Base-by-base conservation (phyloP, 1,140 invertebrate genomes). In the Cotesia typhae region DNA sequence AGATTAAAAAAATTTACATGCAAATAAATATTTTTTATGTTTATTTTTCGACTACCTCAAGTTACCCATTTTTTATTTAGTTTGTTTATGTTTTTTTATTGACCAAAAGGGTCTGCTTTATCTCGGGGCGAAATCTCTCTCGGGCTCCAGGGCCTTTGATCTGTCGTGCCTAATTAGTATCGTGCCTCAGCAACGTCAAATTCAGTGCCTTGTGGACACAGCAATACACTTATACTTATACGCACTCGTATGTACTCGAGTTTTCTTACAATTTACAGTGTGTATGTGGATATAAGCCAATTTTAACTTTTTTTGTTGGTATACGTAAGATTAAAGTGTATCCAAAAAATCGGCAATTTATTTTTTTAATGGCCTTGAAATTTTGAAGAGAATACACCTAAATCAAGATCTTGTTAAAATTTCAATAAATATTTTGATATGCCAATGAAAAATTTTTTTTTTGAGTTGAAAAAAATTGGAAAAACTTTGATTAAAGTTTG, bases 111-210 rank as follows among this genome's bases (percentile, higher is more conserved):
- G 60, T 38, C 37, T 37, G 0, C 37, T 63, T 63, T 37, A 63
- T 63, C 60, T 37, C 37, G 37, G 14, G 10, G 64, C 38, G 64
- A 69, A 73, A 73, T 73, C 66, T 73, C 17, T 20, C 37, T 37
- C 10, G 35, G 60, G 35, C 60, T 63, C 53, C 55, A 69, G 67
- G 51, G 66, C 72, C 72, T 73, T 73, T 73, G 72, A 73, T 73
- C 72, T 73, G 72, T 73, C 72, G 61, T 63, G 17, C 47, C 66
- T 73, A 73, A 73, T 73, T 73, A 73, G 72, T 73, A 64, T 73
- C 72, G 60, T 68, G 72, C 66, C 67, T 69, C 59, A 57, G 28
- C 60, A 53, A 65, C 60, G 72, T 69, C 72, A 73, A 47, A 67
- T 47, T 47, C 41, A 47, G 7, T 47, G 57, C 55, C 38, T 59